Evolutionary conservation across 2,113 vertebrate species (phyloP).

Genomic region (Corythoichthys haematopterus): DNA sequence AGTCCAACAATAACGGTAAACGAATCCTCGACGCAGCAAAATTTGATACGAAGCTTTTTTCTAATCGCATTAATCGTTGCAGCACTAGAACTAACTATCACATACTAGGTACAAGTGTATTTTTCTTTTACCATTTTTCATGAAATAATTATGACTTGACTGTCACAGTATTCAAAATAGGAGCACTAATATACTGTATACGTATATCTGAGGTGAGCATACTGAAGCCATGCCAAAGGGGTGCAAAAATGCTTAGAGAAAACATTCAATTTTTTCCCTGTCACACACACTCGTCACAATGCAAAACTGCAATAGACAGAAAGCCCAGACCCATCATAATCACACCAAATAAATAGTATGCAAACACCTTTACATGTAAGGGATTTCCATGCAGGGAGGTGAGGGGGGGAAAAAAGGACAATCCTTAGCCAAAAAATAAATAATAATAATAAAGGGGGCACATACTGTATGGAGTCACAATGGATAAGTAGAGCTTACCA

Average conservation of each 20-base stretch:
- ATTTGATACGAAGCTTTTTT: too few species aligned
- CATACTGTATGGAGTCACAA: conserved; percentile 71
- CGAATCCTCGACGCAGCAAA: too few species aligned
- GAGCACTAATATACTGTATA: too few species aligned
- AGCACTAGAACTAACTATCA: background rate
- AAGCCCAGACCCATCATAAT: conserved; percentile 10
- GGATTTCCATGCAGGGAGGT: conserved; percentile 69
- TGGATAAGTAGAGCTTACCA: conserved; percentile 80
- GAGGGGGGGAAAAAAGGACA: conserved; percentile 41
- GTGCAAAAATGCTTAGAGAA: conserved; percentile 45
- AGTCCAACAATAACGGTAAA: too few species aligned
- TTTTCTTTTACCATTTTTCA: background rate
- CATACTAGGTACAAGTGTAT: too few species aligned
- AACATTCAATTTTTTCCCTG: conserved; percentile 12
- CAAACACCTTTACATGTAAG: conserved; percentile 52
- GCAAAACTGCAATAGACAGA: conserved; percentile 45
- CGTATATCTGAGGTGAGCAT: conserved; percentile 12
- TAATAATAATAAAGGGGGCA: conserved; percentile 31
- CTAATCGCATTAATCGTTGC: too few species aligned
- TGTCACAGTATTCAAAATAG: background rate
- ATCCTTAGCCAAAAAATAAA: conserved; percentile 36
- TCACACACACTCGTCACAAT: conserved; percentile 43
- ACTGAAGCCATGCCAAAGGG: conserved; percentile 58
- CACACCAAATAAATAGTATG: conserved; percentile 30
- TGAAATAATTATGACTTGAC: background rate